A percentile compares a stretch with the other conserved stretches of the same genome.
phyloP scores from a whole-genome alignment of 2,888 invertebrate species.

The Linhomoeus sp. region DNA sequence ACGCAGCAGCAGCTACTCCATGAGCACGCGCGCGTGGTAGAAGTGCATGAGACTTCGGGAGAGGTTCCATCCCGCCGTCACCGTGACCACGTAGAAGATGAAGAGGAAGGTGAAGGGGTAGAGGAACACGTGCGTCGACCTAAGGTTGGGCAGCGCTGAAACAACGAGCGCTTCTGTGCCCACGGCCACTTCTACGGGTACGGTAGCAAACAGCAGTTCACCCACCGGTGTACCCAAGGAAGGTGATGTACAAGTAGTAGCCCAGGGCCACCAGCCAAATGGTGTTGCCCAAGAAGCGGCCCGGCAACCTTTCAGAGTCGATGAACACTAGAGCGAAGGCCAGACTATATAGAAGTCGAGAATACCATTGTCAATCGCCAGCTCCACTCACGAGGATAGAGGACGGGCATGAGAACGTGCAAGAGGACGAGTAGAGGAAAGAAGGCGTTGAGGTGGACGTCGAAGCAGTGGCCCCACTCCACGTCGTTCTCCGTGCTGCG shows the following conservation, averaged over 20 bases:
- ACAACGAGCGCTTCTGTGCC: no score
- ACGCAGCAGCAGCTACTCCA: no score
- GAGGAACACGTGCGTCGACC: slow-evolving; percentile 60
- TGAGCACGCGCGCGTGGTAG: slow-evolving; percentile 44
- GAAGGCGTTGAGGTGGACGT: slow-evolving; percentile 93
- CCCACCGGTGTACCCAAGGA: slow-evolving; percentile 83
- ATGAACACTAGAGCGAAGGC: slow-evolving; percentile 47
- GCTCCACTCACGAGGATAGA: slow-evolving; percentile 44
- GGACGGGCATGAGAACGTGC: slow-evolving; percentile 71
- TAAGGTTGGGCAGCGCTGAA: slow-evolving; percentile 63
- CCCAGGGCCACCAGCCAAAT: slow-evolving; percentile 72
- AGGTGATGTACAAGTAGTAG: slow-evolving; percentile 90
- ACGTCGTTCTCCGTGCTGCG: slow-evolving; percentile 49
- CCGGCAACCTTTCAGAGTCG: slow-evolving; percentile 51
- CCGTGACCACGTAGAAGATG: slow-evolving; percentile 52
- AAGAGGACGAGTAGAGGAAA: slow-evolving; percentile 84
- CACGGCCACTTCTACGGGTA: no score
- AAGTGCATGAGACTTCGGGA: slow-evolving; percentile 58
- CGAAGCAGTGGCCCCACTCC: slow-evolving; percentile 98
- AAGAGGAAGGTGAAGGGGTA: slow-evolving; percentile 58
- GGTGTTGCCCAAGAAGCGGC: slow-evolving; percentile 65
- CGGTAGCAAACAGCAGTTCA: no score
- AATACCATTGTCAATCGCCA: background rate
- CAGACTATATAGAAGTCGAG: background rate
- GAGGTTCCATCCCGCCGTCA: slow-evolving; percentile 61